Percentiles rank a stretch among this genome's conserved stretches.
These are phyloP conservation scores for Morpho deidamia DNA, from an alignment of 2,888 invertebrate species.

Conservation along the genomic window DNA sequence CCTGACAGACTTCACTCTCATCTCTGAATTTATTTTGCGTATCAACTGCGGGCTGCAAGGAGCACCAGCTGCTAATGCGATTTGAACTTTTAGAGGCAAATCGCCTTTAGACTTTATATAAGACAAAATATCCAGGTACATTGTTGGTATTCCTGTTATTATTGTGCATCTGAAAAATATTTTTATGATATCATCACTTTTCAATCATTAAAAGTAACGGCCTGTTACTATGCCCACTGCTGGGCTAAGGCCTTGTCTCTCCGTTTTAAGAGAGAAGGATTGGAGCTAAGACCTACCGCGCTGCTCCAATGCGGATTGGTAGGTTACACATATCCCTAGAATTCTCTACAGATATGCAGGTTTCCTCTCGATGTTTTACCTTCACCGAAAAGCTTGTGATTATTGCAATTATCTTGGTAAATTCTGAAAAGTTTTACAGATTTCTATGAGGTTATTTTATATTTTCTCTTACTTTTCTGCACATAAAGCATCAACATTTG, in stretches of 20 bases:
- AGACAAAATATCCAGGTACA: slow-evolving; percentile 87
- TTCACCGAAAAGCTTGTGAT: too few species aligned
- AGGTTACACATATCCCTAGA: too few species aligned
- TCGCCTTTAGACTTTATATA: slow-evolving; percentile 54
- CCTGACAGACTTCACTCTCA: slow-evolving; percentile 72
- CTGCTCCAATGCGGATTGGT: too few species aligned
- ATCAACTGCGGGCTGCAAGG: slow-evolving; percentile 84
- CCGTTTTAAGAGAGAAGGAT: too few species aligned
- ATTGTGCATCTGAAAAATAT: slow-evolving; percentile 79
- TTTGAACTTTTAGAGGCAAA: slow-evolving; percentile 45
- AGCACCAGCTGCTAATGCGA: slow-evolving; percentile 86
- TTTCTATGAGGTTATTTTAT: too few species aligned
- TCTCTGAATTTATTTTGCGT: slow-evolving; percentile 66
- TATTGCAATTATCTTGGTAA: too few species aligned
- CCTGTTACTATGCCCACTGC: too few species aligned
- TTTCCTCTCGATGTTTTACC: too few species aligned
- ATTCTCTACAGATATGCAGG: too few species aligned
- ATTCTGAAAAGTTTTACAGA: too few species aligned
- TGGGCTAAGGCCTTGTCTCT: too few species aligned
- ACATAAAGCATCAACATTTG: slow-evolving; percentile 81
- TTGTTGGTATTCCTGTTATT: slow-evolving; percentile 90
- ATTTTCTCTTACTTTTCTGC: slow-evolving; percentile 80
- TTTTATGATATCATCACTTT: background rate
- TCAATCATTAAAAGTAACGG: background rate
- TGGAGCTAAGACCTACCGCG: too few species aligned